phyloP scores from a whole-genome alignment of 2,888 invertebrate genomes.

The Corbicula japonica region DNA sequence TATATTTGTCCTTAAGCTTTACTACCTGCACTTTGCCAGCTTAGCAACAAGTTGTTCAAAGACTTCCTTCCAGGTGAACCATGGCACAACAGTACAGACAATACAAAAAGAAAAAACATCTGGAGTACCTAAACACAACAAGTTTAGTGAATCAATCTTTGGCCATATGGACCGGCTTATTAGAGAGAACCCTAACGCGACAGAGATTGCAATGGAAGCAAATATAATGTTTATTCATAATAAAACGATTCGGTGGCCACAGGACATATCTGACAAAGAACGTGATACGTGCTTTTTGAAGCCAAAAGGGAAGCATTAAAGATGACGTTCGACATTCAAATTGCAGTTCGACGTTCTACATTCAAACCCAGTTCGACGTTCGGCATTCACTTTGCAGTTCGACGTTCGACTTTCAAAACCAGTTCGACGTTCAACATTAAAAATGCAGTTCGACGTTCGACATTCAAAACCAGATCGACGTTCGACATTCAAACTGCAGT shows the following conservation, averaged over 20 bases:
- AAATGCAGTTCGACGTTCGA: no score
- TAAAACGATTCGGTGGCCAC: constrained; percentile 38
- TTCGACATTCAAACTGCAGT: no score
- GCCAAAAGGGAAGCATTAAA: no score
- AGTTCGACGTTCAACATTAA: no score
- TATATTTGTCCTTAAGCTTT: neutral
- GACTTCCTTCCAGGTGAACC: constrained; percentile 29
- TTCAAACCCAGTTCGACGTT: no score
- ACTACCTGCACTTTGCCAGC: constrained; percentile 28
- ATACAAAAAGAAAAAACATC: constrained; percentile 19
- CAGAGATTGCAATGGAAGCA: constrained; percentile 40
- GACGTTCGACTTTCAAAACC: no score
- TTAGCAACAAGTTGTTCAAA: constrained; percentile 24
- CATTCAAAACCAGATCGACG: no score
- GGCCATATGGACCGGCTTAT: constrained; percentile 49
- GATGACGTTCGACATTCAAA: no score
- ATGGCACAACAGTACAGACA: constrained; percentile 14
- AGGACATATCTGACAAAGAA: constrained; percentile 2
- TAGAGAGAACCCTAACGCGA: constrained; percentile 42
- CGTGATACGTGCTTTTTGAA: no score
- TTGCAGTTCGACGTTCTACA: no score
- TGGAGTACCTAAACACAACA: constrained; percentile 29
- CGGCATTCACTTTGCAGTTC: no score
- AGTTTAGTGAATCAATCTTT: constrained; percentile 53
- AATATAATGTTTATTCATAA: constrained; percentile 57